These are phyloP conservation scores for Entomyzon cyanotis DNA, from an alignment of 2,113 vertebrate genomes.

Conservation along the genomic window DNA sequence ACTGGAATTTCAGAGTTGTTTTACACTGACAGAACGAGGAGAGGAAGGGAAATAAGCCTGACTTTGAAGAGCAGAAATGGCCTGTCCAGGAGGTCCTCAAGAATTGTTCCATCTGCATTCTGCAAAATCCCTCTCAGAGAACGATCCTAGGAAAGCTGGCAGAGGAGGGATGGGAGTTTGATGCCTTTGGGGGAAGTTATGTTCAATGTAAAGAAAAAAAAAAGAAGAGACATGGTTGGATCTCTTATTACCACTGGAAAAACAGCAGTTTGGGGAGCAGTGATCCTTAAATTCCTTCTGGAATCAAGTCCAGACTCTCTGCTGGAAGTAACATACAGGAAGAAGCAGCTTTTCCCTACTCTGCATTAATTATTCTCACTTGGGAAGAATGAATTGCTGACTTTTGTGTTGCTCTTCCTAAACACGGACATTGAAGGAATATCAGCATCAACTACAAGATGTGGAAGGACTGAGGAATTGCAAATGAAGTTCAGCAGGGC, in stretches of 20 bases:
- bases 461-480: neutral
- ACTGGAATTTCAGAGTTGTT: neutral
- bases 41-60: neutral
- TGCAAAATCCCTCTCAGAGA: neutral
- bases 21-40: neutral
- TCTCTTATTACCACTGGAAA: neutral
- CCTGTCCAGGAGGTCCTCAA: neutral
- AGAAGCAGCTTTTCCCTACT: neutral
- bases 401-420: neutral
- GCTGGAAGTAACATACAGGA: neutral
- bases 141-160: neutral
- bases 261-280: neutral
- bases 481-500: neutral
- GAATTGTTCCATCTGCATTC: neutral
- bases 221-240: neutral
- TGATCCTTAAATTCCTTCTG: neutral
- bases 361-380: neutral
- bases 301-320: neutral
- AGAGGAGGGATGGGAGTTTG: neutral
- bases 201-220: neutral
- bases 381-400: neutral
- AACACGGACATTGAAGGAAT: accelerated
- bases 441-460: neutral
- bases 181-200: neutral
- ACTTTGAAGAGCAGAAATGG: neutral